Evolutionary conservation across 2,113 vertebrate genomes (phyloP), one percentile per base, ranked within the genome.

Genomic region (Rhadina sibilatrix): DNA sequence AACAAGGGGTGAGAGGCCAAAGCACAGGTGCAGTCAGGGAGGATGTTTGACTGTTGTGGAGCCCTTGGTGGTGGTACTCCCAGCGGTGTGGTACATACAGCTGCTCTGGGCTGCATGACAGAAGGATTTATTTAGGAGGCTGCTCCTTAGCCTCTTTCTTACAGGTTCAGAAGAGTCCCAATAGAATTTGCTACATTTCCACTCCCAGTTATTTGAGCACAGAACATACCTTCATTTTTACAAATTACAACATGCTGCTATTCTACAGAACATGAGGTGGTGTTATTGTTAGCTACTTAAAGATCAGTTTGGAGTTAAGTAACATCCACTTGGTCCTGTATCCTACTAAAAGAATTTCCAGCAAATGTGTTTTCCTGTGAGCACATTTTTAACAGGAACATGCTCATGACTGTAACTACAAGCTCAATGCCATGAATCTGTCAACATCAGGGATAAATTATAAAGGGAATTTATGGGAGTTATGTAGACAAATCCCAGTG

Each of bases 381-480:
- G 42, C 59, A 66, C 21, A 46, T 83, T 74, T 90, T 88, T 47
- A 93, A 86, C 31, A 84, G 64, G 31, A 71, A 24, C 37, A 46
- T 30, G 56, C 6, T 83, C 35, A 40, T 60, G 46, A 66, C 31
- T 77, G 42, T 54, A 92, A 71, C 64, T 75, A 54, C 75, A 94
- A 70, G 69, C 31, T 69, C 78, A 80, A 4, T 72, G 37, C 27
- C 54, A 85, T 42, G 44, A 87, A 83, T 82, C 72, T 92, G 46
- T 86, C 94, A 95, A 69, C 66, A 53, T 81, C 49, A 92, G 69
- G 93, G 68, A 78, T 78, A 94, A 95, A 91, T 74, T 49, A 11
- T 59, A 57, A 71, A 93, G 78, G 75, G 49, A 93, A 93, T 91
- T 94, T 59, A 69, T 6, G 16, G 31, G 11, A 74, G 8, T 72